Base-by-base conservation (phyloP, 1,140 invertebrate species). In the Drosophila orosa region DNA sequence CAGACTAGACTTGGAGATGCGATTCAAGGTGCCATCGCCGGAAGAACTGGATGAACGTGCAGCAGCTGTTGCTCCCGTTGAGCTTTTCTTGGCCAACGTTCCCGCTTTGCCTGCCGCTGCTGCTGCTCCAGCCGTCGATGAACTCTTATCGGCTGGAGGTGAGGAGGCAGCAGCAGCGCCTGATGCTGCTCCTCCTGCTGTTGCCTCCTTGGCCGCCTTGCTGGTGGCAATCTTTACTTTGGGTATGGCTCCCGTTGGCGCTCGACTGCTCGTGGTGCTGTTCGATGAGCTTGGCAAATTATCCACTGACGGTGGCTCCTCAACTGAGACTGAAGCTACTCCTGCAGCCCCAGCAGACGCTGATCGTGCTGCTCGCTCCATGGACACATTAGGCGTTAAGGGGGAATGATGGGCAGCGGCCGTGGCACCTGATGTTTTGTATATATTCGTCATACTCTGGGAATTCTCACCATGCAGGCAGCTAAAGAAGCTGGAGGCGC, bases 1-100 rank as follows among this genome's bases (percentile, higher is more conserved):
- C 40, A 94, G 83, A 29, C 93, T 93, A 2, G 93, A 93, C 75
- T 94, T 94, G 44, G 93, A 94, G 50, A 94, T 94, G n/a, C 92
- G 91, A 77, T 92, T 92, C 19, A 92, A 68, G 10, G 81, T 89
- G 1, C 90, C 69, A 35, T 87, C 81, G 13, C 61, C 33, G 4
- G 84, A 73, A 17, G 65, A 59, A 50, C 61, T 81, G 0, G 71
- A 44, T 0, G 62, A 50, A 12, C 74, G 69, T 25, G 79, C 19
- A 15, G 81, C 29, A 29, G 78, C 50, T 22, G 22, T 24, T 25
- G 81, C 39, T 39, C 74, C 54, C 22, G 47, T 48, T 13, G 25
- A 58, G 9, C 66, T 54, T 37, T 90, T 90, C 76, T 80, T 91
- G 63, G 71, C 69, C 52, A 75, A 55, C 12, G 68, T 52, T 15